Evolutionary conservation across 2,797 vertebrate species (phyloP).

Genomic region (Macropus fuliginosus): DNA sequence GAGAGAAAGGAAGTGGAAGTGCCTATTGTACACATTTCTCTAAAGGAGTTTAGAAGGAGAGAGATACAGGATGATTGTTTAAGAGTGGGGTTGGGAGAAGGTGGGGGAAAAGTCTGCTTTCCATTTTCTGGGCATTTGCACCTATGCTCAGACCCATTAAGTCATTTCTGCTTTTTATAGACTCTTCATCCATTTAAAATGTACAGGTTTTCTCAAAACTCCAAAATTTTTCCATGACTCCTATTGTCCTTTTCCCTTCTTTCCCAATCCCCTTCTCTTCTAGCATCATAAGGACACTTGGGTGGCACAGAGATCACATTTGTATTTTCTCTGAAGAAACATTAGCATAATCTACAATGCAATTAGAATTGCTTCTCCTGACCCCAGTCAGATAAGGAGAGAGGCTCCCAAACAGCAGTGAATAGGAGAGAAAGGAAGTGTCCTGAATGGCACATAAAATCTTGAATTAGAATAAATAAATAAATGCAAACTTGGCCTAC

Average conservation of each 20-base stretch:
- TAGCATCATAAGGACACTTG: background rate
- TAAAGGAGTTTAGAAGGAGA: background rate
- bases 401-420: background rate
- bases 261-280: too few species aligned
- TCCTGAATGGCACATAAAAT: too few species aligned
- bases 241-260: background rate
- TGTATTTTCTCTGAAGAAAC: background rate
- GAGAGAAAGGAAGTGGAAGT: background rate
- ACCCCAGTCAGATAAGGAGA: background rate
- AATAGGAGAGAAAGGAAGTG: too few species aligned
- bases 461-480: background rate
- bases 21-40: background rate
- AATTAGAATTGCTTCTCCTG: background rate
- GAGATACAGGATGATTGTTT: background rate
- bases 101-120: fast-evolving
- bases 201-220: background rate
- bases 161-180: too few species aligned
- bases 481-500: background rate
- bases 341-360: fast-evolving
- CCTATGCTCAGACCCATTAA: too few species aligned
- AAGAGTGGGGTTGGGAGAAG: background rate
- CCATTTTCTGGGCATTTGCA: background rate
- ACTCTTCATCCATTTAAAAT: too few species aligned
- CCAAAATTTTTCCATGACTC: background rate
- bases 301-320: background rate